Evolutionary conservation across 2,113 vertebrate genomes (phyloP).

Genomic region (Otis tarda): DNA sequence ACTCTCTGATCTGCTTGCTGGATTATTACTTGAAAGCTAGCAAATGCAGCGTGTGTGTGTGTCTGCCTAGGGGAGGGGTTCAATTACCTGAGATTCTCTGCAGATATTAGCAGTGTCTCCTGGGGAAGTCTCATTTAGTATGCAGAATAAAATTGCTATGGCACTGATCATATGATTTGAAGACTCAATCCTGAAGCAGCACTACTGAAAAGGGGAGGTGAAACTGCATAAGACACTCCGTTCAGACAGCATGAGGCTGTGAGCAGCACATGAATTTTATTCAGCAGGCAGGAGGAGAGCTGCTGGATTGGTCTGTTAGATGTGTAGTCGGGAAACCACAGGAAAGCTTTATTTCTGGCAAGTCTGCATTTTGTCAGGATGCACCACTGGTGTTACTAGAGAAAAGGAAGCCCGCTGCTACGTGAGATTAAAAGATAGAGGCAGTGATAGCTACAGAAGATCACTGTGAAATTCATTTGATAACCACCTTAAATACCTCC

Average conservation of each 20-base stretch:
- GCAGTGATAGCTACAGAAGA: neutral
- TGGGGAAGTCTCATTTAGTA: conserved; percentile 64
- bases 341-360: neutral
- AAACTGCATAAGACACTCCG: conserved; percentile 25
- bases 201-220: conserved; percentile 51
- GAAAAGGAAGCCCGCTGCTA: neutral
- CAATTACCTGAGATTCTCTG: conserved; percentile 32
- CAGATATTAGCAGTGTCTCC: neutral
- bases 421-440: neutral
- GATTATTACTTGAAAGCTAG: neutral
- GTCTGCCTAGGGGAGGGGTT: neutral
- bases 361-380: neutral
- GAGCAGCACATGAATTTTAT: conserved; percentile 35
- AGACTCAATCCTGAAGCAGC: conserved; percentile 62
- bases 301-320: neutral
- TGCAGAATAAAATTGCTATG: conserved; percentile 22
- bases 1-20: neutral
- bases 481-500: neutral
- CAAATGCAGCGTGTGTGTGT: neutral
- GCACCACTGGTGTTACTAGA: neutral
- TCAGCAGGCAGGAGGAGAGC: conserved; percentile 26
- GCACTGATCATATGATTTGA: conserved; percentile 57
- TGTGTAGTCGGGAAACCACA: neutral
- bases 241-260: conserved; percentile 36
- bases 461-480: neutral